Base-by-base conservation (phyloP, 2,113 vertebrate species). In the Sinosuthora webbiana region DNA sequence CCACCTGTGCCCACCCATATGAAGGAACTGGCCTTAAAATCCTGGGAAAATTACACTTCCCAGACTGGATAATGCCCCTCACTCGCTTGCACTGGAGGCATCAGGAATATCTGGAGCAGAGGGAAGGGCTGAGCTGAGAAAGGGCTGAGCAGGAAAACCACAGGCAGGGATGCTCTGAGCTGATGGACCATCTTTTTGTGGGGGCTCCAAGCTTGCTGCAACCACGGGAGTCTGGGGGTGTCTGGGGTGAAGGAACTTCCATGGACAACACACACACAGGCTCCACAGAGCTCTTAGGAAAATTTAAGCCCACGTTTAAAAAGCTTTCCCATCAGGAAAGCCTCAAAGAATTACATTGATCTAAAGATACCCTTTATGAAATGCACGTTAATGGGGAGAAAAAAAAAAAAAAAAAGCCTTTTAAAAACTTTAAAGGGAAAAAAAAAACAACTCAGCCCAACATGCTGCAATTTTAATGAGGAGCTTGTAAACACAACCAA, bases 401-500 rank as follows among this genome's bases (percentile, higher is more conserved):
- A 27, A 62, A 49, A 75, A 4, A 7, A 15, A 49, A 60, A 67
- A 84, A 68, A 73, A 64, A 28, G 0, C 16, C 19, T 82, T 62
- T 13, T 9, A 18, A 73, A 83, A 37, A 20, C 45, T 81, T 64
- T 70, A 74, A 93, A 81, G 55, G 1, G 15, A 13, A 23, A 13
- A 41, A 20, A 50, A 25, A n/a, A 6, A 9, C 35, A n/a, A n/a
- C 16, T 1, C 42, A 59, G 6, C 11, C 21, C 49, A 63, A 65
- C 31, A 2, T 17, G 70, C 52, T 90, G 86, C 70, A 79, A 0
- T 68, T 94, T 83, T 90, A 92, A 95, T 55, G 70, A 93, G 79
- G 35, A 85, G 91, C 82, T 95, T 90, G 83, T 92, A 85, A 93
- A 95, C 75, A 73, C 23, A 30, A 39, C 56, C 22, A 70, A 42